Percentiles rank a stretch among this genome's conserved stretches.
Conservation (phyloP, 2,113 vertebrate genomes). For the Phaethon lepturus region DNA sequence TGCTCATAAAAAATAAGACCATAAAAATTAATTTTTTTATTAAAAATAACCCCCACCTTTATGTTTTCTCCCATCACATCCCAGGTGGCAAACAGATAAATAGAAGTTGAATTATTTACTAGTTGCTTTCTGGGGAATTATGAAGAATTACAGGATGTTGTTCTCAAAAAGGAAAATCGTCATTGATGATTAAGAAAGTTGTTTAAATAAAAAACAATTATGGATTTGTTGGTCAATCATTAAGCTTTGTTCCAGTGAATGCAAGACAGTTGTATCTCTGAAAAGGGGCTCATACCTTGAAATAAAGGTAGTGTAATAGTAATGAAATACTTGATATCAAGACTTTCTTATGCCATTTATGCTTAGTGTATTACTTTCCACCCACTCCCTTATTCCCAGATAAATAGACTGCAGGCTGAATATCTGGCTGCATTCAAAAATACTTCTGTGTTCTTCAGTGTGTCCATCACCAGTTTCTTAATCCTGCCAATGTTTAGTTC, state of each 20-base stretch:
- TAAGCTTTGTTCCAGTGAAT: background rate
- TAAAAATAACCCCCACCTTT: background rate
- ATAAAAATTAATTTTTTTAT: background rate
- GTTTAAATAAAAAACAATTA: background rate
- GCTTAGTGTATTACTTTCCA: background rate
- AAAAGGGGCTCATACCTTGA: background rate
- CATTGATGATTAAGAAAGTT: background rate
- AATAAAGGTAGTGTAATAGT: background rate
- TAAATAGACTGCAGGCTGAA: background rate
- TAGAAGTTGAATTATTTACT: background rate
- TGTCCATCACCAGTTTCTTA: background rate
- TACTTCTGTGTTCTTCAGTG: background rate
- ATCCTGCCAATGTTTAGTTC: background rate
- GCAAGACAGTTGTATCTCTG: background rate
- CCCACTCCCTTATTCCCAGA: background rate
- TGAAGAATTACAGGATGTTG: background rate
- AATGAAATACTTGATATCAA: background rate
- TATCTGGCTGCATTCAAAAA: background rate
- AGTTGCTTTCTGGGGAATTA: background rate
- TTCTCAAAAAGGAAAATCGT: background rate
- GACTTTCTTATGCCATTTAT: background rate
- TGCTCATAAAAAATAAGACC: background rate
- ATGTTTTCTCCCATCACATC: background rate
- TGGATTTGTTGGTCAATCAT: background rate
- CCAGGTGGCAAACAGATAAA: background rate